Percentiles rank a stretch among this genome's conserved stretches.
Evolutionary conservation across 2,113 vertebrate genomes (phyloP).

Genomic region (Proteles cristata): DNA sequence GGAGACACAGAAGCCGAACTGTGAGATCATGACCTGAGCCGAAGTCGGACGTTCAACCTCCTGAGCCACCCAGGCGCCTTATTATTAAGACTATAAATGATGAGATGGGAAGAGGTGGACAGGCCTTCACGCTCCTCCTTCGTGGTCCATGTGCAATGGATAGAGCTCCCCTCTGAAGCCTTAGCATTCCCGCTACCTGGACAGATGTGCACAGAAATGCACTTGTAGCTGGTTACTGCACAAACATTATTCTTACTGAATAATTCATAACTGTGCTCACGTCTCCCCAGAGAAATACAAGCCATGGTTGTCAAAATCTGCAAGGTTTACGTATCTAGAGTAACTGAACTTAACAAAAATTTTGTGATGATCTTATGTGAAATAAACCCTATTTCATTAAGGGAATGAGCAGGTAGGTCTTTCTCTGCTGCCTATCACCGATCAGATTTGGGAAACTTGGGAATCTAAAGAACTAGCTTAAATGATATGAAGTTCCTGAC

Average conservation of each 20-base stretch:
- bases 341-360: neutral
- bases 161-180: neutral
- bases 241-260: no score
- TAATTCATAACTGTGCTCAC: neutral
- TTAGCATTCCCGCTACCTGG: no score
- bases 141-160: accelerated
- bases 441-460: neutral
- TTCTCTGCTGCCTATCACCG: neutral
- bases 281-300: neutral
- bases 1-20: no score
- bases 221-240: neutral
- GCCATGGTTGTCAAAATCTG: neutral
- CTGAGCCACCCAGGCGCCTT: no score
- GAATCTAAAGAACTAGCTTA: conserved; percentile 6
- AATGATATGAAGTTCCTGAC: conserved; percentile 7
- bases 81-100: neutral
- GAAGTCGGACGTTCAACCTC: no score
- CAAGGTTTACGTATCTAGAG: neutral
- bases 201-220: neutral
- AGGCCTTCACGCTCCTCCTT: neutral
- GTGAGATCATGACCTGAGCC: no score
- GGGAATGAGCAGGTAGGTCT: neutral
- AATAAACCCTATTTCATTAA: neutral
- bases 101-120: neutral
- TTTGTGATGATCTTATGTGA: neutral